These are phyloP conservation scores for Drosophila koepferae DNA, from an alignment of 2,888 invertebrate species.

Conservation along the genomic window DNA sequence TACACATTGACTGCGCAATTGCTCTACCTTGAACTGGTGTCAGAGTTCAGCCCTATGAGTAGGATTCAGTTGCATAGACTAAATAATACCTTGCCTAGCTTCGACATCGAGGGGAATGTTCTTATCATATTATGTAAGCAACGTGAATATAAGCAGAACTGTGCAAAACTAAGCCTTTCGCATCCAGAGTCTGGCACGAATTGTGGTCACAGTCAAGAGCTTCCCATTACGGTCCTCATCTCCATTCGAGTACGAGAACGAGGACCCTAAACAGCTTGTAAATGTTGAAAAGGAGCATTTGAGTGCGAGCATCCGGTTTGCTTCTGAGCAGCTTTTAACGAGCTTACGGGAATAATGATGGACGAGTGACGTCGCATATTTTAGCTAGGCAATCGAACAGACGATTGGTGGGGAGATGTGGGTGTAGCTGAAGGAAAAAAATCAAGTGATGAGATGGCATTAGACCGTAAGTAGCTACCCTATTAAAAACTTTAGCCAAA, in stretches of 20 bases:
- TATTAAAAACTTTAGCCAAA: not conserved
- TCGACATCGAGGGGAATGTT: not conserved
- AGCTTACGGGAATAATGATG: conserved; percentile 72
- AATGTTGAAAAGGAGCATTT: conserved; percentile 54
- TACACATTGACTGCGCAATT: not conserved
- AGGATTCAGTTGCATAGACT: conserved; percentile 2
- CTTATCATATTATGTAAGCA: conserved; percentile 9
- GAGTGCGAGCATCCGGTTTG: conserved; percentile 54
- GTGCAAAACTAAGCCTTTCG: conserved; percentile 23
- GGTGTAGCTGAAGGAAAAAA: not conserved
- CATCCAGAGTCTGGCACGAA: conserved; percentile 34
- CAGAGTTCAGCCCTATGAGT: not conserved
- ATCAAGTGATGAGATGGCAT: not conserved
- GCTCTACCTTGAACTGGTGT: not conserved
- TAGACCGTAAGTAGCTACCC: not conserved
- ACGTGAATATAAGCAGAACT: conserved; percentile 20
- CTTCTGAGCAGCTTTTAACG: conserved; percentile 70
- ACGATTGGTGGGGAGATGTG: not conserved
- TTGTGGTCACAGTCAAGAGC: conserved; percentile 31
- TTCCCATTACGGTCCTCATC: not conserved
- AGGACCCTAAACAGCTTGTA: conserved; percentile 48
- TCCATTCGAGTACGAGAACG: not conserved
- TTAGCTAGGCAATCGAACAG: conserved; percentile 26
- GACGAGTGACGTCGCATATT: conserved; percentile 73
- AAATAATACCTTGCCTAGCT: conserved; percentile 15